Conservation (phyloP, 1,140 invertebrate species). For the Whitmania pigra region DNA sequence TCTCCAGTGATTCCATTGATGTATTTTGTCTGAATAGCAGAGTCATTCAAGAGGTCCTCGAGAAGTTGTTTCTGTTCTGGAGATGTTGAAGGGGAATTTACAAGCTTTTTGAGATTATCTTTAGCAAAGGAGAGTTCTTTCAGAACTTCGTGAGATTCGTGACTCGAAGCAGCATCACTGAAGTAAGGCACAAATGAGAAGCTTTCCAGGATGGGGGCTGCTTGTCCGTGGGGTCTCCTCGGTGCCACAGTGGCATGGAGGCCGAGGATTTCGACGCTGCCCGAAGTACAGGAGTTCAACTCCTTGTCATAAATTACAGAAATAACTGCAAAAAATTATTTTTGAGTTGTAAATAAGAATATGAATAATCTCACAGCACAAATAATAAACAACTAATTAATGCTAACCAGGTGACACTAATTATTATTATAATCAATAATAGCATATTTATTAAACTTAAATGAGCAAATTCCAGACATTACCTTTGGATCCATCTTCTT, state of each 20-base stretch:
- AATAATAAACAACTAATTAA: too few species aligned
- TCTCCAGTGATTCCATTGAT: background rate
- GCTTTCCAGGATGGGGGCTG: conserved; percentile 63
- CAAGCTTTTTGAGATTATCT: background rate
- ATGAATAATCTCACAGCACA: too few species aligned
- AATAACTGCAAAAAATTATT: conserved; percentile 30
- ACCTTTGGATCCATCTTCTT: conserved; percentile 21
- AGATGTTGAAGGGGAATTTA: background rate
- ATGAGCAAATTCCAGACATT: too few species aligned
- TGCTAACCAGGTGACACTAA: too few species aligned
- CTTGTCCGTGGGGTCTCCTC: conserved; percentile 53
- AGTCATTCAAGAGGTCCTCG: background rate
- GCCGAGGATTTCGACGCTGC: conserved; percentile 75
- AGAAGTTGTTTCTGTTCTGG: background rate
- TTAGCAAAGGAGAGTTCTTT: background rate
- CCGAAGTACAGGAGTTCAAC: conserved; percentile 62
- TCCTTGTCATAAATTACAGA: conserved; percentile 60
- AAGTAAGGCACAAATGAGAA: conserved; percentile 70
- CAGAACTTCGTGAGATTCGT: background rate
- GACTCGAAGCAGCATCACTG: conserved; percentile 27
- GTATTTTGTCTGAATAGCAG: too few species aligned
- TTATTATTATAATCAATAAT: too few species aligned
- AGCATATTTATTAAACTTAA: too few species aligned
- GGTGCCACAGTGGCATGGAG: conserved; percentile 79
- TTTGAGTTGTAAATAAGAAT: background rate